Evolutionary conservation across 2,113 vertebrate species (phyloP).

Genomic region (Rhinichthys klamathensis): DNA sequence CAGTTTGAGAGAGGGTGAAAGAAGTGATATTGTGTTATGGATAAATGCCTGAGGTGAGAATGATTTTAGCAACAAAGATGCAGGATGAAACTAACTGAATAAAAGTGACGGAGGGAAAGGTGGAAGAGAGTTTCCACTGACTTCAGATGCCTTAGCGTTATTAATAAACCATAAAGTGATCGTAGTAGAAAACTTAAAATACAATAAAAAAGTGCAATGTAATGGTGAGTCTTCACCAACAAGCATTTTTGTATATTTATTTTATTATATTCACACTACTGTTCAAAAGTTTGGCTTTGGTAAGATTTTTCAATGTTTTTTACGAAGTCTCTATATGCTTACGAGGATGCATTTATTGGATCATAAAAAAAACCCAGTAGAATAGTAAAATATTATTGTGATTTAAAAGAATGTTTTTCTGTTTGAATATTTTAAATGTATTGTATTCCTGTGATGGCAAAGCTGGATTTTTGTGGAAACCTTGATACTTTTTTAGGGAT

Average conservation of each 20-base stretch:
- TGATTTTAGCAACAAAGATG: slow-evolving; percentile 13
- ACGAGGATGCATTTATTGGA: neutral
- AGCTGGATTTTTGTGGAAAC: neutral
- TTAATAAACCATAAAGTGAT: neutral
- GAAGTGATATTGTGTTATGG: slow-evolving; percentile 19
- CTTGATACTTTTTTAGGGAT: neutral
- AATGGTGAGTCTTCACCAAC: too few relatives aligned
- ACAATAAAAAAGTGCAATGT: too few relatives aligned
- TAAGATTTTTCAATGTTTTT: neutral
- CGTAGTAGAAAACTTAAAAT: neutral
- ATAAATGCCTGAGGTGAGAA: slow-evolving; percentile 11
- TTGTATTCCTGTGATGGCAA: too few relatives aligned
- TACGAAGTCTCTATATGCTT: neutral
- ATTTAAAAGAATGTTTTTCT: neutral
- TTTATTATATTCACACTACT: too few relatives aligned
- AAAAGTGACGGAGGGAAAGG: neutral
- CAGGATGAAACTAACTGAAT: neutral
- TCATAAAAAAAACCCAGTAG: neutral
- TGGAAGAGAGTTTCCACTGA: neutral
- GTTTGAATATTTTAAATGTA: too few relatives aligned
- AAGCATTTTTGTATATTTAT: too few relatives aligned
- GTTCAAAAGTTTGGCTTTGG: too few relatives aligned
- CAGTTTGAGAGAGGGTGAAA: neutral
- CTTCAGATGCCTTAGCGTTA: neutral
- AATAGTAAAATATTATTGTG: neutral